Percentiles rank a stretch among this genome's conserved stretches.
These are phyloP conservation scores for Danio albolineatus DNA, from an alignment of 2,797 vertebrate species.

Conservation along the genomic window DNA sequence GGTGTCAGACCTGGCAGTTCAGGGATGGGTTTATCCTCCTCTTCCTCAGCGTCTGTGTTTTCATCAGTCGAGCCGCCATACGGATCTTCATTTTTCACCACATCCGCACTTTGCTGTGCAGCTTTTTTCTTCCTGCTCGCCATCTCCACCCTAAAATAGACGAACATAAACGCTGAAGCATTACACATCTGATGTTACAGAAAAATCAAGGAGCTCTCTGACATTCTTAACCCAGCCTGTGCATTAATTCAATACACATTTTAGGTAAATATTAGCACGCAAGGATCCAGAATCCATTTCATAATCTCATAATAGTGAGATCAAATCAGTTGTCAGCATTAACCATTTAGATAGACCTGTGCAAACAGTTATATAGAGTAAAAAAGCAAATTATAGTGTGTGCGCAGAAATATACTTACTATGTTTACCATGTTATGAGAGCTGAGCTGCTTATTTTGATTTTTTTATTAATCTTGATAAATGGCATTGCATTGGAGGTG, in stretches of 20 bases:
- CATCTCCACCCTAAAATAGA: constrained; percentile 73
- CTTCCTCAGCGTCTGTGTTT: constrained; percentile 87
- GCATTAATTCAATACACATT: background rate
- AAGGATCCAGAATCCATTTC: too few species aligned
- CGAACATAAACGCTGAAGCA: background rate
- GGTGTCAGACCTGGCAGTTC: constrained; percentile 83
- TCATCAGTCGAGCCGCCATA: constrained; percentile 90
- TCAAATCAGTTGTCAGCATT: too few species aligned
- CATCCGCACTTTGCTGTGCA: background rate
- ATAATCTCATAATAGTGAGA: too few species aligned
- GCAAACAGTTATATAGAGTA: too few species aligned
- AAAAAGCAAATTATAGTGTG: too few species aligned
- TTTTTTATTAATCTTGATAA: too few species aligned
- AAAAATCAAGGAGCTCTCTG: background rate
- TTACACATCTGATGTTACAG: background rate
- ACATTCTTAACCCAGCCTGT: background rate
- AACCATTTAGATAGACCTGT: too few species aligned
- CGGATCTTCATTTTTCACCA: constrained; percentile 76
- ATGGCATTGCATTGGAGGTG: too few species aligned
- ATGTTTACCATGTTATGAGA: too few species aligned
- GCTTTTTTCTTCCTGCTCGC: constrained; percentile 60
- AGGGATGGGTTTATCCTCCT: constrained; percentile 82
- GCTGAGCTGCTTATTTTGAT: too few species aligned
- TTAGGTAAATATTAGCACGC: background rate
- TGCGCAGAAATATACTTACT: too few species aligned